These are phyloP conservation scores for Orientallactaga bullata DNA, from an alignment of 2,113 vertebrate species.

Conservation along the genomic window DNA sequence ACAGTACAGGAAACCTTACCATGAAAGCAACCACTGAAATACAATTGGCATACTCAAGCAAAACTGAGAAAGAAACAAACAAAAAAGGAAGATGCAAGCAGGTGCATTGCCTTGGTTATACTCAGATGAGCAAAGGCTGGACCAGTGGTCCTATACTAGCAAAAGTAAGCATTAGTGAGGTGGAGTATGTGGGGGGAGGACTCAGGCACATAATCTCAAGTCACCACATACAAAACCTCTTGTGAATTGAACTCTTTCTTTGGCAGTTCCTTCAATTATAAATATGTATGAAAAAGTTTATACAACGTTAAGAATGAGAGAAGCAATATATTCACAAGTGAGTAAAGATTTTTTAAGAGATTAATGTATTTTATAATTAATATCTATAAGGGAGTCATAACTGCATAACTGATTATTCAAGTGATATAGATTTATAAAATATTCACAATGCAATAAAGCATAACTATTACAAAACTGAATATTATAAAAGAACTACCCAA, in stretches of 20 bases:
- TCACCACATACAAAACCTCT: not conserved
- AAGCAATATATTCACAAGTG: not conserved
- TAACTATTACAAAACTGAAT: not conserved
- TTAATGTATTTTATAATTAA: not conserved
- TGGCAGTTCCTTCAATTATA: not conserved
- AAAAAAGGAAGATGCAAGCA: not conserved
- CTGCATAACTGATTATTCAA: not conserved
- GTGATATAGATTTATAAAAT: not conserved
- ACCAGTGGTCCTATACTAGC: not conserved
- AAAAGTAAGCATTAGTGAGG: not conserved
- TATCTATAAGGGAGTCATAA: not conserved
- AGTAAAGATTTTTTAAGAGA: not conserved
- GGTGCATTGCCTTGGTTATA: not conserved
- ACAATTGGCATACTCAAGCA: not conserved
- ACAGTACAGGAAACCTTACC: not conserved
- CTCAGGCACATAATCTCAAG: rapidly evolving
- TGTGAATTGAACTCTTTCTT: not conserved
- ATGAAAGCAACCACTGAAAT: not conserved
- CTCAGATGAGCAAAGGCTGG: not conserved
- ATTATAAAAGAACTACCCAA: not conserved
- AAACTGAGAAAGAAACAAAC: not conserved
- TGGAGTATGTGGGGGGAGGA: not conserved
- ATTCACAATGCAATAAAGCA: not conserved
- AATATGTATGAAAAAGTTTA: not conserved
- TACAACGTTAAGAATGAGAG: not conserved